Evolutionary conservation across 2,797 vertebrate species (phyloP).

Genomic region (Chaenodraco wilsoni): DNA sequence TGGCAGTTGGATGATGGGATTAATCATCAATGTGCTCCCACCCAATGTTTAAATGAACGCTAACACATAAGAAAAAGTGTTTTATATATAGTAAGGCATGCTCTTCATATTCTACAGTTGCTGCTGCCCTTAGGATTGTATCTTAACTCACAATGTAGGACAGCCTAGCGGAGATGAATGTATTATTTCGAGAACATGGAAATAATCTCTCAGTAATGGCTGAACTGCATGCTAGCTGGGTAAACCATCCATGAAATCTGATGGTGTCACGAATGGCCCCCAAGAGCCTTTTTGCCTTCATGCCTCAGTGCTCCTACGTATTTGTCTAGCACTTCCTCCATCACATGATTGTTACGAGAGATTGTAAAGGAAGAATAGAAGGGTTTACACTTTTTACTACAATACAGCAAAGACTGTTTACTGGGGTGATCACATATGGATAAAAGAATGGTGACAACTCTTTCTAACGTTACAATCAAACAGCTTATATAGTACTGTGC

Average conservation of each 20-base stretch:
- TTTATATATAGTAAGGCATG: background rate
- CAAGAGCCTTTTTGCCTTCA: constrained; percentile 37
- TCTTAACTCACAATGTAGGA: constrained; percentile 9
- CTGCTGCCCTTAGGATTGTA: background rate
- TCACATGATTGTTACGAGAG: constrained; percentile 11
- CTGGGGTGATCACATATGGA: background rate
- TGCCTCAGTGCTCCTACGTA: constrained; percentile 33
- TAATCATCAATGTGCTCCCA: constrained; percentile 6
- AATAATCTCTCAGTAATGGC: constrained; percentile 38
- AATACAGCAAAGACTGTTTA: constrained; percentile 2
- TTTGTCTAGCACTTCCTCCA: constrained; percentile 27
- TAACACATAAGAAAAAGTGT: background rate
- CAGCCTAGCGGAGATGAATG: constrained; percentile 10
- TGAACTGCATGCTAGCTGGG: constrained; percentile 58
- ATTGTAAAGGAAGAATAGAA: constrained; percentile 4
- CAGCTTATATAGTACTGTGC: background rate
- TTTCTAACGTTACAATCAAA: background rate
- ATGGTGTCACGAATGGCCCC: constrained; percentile 43
- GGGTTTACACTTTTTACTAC: constrained; percentile 8
- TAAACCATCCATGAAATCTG: constrained; percentile 71
- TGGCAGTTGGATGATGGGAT: constrained; percentile 1
- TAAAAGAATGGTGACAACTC: background rate
- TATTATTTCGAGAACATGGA: constrained; percentile 38
- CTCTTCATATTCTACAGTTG: background rate
- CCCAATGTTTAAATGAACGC: background rate